These are phyloP conservation scores for Hypsibius dujardini DNA, from an alignment of 1,140 invertebrate species.

Conservation along the genomic window DNA sequence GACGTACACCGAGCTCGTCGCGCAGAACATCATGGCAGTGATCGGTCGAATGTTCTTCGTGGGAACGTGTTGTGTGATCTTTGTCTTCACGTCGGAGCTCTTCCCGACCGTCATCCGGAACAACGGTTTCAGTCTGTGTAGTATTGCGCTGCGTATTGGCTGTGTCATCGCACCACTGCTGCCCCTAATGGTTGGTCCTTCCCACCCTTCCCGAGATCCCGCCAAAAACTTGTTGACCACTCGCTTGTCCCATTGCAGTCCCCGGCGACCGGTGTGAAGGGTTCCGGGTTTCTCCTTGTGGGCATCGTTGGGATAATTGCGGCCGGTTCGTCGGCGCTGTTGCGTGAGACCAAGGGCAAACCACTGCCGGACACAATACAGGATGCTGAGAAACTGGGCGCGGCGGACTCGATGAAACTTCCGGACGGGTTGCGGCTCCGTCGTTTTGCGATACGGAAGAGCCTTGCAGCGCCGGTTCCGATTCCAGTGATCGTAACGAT, in stretches of 20 bases:
- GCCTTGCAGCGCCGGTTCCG: too few relatives aligned
- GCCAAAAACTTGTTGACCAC: too few relatives aligned
- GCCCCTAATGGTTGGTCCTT: constrained; percentile 4
- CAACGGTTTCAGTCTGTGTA: constrained; percentile 31
- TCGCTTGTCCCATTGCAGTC: neutral
- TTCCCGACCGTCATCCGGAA: constrained; percentile 33
- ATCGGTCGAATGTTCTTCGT: constrained; percentile 28
- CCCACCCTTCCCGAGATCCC: too few relatives aligned
- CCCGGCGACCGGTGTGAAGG: neutral
- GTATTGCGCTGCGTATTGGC: constrained; percentile 30
- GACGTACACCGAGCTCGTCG: neutral
- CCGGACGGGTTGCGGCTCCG: too few relatives aligned
- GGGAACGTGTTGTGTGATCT: constrained; percentile 27
- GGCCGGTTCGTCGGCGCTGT: constrained; percentile 20
- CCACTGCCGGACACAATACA: constrained; percentile 27
- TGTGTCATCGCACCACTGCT: constrained; percentile 27
- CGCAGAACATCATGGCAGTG: constrained; percentile 27
- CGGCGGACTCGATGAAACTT: neutral
- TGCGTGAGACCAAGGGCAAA: constrained; percentile 27
- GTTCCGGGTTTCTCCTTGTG: neutral
- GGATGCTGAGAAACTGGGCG: constrained; percentile 23
- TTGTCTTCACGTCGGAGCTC: constrained; percentile 31
- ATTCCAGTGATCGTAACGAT: too few relatives aligned
- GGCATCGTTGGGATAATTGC: constrained; percentile 25
- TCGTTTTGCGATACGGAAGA: too few relatives aligned